Evolutionary conservation across 2,113 vertebrate species (phyloP), one percentile per base, ranked within the genome.

Genomic region (Anolis carolinensis): DNA sequence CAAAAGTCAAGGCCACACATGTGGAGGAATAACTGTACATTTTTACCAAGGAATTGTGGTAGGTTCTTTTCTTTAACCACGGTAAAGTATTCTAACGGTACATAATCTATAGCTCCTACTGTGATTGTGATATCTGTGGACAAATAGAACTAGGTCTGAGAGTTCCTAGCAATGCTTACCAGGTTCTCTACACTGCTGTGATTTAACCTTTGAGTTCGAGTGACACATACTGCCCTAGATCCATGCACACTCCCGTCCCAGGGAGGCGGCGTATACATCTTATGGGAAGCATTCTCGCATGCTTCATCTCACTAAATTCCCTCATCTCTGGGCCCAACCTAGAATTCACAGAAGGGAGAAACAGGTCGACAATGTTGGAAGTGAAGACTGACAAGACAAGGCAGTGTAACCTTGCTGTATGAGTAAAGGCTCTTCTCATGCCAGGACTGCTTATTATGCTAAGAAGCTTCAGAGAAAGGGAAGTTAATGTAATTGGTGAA

Each of bases 401-500:
- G 48, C 16, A 80, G 32, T 65, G 21, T 27, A 4, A 71, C 8
- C 8, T 16, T 25, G 16, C 34, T 83, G 5, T 70, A 59, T 55
- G 6, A 13, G 16, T 16, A 44, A 39, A 55, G 25, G 20, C 34
- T 79, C 55, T 52, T 25, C 34, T 6, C 6, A 55, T n/a, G 39
- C 21, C 52, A 7, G 11, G 4, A 0, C 34, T 65, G 50, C 16
- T 23, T 14, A 52, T 27, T 72, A 36, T 78, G n/a, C 23, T 36
- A 16, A 88, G 77, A 21, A 16, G 48, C n/a, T 39, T 75, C 5
- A 79, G 39, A 50, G 76, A 65, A 88, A 85, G 76, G 48, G 16
- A 86, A 55, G 72, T 68, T 67, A 81, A 75, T 48, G 63, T 77
- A 83, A 90, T 89, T 90, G 27, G 62, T 63, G 39, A 78, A 83